Base-by-base conservation (phyloP, 2,797 vertebrate genomes). In the Pipistrellus pipistrellus region DNA sequence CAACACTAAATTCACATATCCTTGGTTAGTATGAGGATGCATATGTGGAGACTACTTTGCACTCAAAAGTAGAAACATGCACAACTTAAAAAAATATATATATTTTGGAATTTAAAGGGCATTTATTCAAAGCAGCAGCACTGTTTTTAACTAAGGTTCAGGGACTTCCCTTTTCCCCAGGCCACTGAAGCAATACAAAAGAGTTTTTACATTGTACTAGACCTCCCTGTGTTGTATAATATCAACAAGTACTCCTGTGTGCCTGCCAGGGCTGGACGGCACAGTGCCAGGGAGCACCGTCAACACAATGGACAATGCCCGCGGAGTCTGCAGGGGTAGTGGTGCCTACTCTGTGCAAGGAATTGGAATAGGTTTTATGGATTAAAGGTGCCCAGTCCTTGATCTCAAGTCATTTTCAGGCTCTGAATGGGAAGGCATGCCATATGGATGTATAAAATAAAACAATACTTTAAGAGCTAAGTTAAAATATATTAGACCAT, bases 51-150 rank as follows among this genome's bases (percentile, higher is more conserved):
- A 71, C 17, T 46, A 3, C 11, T 27, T 78, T 44, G 12, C 9
- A 62, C 44, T 9, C 51, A 85, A n/a, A 77, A 68, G 48, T 59
- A 64, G 68, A 88, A 84, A 32, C 32, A 78, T 38, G 7, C 18
- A 30, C 14, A 14, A 38, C n/a, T 85, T 88, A 55, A 32, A 32
- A 71, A 25, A 38, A 38, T n/a, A n/a, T n/a, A 35, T n/a, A 32
- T 66, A 41, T 53, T 93, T 88, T 53, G 71, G 80, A 95, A 87
- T 87, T 48, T 62, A 35, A 69, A 62, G 25, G 91, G 8, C 32
- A 62, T 62, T 48, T 93, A 91, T 85, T 86, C n/a, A 83, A 90
- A 88, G 21, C 23, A 85, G 4, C 6, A 27, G 9, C 35, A 55
- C 15, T 48, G 12, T 41, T 12, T 94, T 85, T 82, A 57, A 64